Evolutionary conservation across 2,113 vertebrate species (phyloP), one percentile per base, ranked within the genome.

Genomic region (Gallinago undulata): DNA sequence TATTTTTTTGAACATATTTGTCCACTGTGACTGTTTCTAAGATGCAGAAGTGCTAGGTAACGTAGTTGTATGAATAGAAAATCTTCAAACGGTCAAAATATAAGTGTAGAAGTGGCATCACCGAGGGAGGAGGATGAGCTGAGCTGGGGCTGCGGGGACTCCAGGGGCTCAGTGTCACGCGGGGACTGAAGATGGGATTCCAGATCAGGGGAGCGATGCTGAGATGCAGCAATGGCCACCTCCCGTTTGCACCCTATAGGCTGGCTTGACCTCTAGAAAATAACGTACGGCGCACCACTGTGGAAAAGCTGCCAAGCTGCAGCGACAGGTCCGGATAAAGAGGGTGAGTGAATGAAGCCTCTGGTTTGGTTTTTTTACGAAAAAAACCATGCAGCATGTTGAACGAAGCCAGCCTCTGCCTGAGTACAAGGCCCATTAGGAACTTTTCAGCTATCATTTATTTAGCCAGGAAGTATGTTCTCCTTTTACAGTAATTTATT

Each of bases 391-490:
- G 55, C 87, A 96, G 81, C 13, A 5, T 9, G 2, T 37, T 77
- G 62, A 73, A 95, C 90, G 85, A 87, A 96, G 92, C 51, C 63
- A 82, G 59, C 55, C 74, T 96, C 90, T 97, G 96, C 89, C 87
- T 90, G 81, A 2, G 0, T 83, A 75, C 77, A 57, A 86, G 74
- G 48, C 76, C 68, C 80, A 45, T 94, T 90, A 90, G 88, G 88
- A 94, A 88, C 68, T 88, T 87, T 55, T 48, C 89, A 80, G 87
- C 81, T 74, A 64, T 94, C 64, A 11, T 96, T 94, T 96, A 39
- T 89, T 62, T 48, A 88, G 81, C 82, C 77, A 92, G 93, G 92
- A 96, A 88, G 86, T 94, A 90, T 88, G 79, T 96, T 97, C 86
- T 94, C 70, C 66, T 94, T 95, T 84, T 95, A 77, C 59, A 88